Evolutionary conservation across 2,797 vertebrate species (phyloP).

Genomic region (Poeciliopsis gracilis): DNA sequence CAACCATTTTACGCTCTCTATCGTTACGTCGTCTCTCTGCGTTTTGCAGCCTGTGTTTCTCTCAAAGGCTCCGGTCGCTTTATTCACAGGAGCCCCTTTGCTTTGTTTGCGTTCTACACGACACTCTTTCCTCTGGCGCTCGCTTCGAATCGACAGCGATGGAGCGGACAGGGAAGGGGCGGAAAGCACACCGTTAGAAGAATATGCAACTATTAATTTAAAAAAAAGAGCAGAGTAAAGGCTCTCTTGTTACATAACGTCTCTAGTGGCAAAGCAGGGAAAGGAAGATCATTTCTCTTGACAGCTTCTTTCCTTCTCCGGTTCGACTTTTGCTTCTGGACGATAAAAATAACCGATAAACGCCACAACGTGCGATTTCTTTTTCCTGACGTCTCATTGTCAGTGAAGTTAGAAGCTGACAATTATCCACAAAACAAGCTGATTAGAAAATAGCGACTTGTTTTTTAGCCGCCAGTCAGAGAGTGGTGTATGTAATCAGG

Average conservation of each 20-base stretch:
- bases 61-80: constrained; percentile 19
- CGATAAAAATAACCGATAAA: neutral
- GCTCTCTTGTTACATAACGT: constrained; percentile 8
- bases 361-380: neutral
- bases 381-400: neutral
- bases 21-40: neutral
- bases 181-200: constrained; percentile 42
- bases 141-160: constrained; percentile 50
- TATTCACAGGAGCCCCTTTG: constrained; percentile 24
- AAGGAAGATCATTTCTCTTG: neutral
- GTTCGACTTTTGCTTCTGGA: constrained; percentile 3
- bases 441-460: constrained; percentile 8
- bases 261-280: neutral
- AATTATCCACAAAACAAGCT: constrained; percentile 12
- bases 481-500: constrained; percentile 1
- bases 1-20: neutral
- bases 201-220: neutral
- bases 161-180: constrained; percentile 26
- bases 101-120: constrained; percentile 34
- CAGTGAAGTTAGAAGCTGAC: constrained; percentile 2
- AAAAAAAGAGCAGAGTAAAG: neutral
- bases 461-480: constrained; percentile 3
- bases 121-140: constrained; percentile 17
- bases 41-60: neutral
- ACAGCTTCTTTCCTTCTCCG: neutral